Evolutionary conservation across 2,113 vertebrate species (phyloP).

Genomic region (Atrichornis clamosus): DNA sequence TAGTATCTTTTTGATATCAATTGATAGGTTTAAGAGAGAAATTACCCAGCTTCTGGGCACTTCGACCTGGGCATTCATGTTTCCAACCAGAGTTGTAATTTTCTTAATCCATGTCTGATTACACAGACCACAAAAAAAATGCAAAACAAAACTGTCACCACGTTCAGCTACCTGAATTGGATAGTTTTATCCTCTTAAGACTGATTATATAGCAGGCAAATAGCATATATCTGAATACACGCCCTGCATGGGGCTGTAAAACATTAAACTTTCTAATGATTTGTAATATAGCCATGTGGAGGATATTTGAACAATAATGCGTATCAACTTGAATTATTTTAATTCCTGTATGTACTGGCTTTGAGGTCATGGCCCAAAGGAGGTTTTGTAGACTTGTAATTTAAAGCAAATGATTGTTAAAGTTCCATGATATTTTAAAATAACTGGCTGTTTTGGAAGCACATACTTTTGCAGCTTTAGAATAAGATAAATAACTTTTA

Average conservation of each 20-base stretch:
- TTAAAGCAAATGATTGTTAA: neutral
- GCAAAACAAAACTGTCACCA: neutral
- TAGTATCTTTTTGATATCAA: neutral
- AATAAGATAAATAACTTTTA: neutral
- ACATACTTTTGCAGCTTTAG: neutral
- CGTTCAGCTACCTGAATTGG: neutral
- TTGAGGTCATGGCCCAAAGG: neutral
- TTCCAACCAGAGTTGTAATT: neutral
- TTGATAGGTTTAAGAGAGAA: neutral
- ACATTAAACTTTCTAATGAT: neutral
- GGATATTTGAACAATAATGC: neutral
- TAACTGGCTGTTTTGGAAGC: neutral
- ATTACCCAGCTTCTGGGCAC: neutral
- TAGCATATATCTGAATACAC: neutral
- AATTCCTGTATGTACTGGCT: neutral
- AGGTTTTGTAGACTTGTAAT: neutral
- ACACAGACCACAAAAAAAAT: neutral
- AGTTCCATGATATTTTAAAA: neutral
- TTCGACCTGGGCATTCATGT: neutral
- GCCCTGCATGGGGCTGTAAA: neutral
- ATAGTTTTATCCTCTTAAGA: neutral
- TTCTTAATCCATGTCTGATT: neutral
- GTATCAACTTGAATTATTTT: neutral
- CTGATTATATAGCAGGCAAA: neutral
- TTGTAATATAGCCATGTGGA: neutral